Base-by-base conservation (phyloP, 2,113 vertebrate genomes). In the Micronycteris hirsuta region DNA sequence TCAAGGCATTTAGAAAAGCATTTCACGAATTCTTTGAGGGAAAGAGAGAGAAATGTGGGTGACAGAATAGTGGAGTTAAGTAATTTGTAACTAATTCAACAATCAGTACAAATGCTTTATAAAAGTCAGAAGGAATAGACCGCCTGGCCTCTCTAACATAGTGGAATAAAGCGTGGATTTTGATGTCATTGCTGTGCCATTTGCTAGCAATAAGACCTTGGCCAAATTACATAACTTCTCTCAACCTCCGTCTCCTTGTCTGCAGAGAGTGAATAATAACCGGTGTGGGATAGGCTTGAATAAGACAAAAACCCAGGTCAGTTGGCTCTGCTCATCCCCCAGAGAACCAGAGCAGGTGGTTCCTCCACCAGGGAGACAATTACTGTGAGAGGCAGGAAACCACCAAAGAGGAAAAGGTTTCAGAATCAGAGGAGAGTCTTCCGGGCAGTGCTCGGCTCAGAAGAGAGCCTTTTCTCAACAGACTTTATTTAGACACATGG, bases 351-450 rank as follows among this genome's bases (percentile, higher is more conserved):
- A 36, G 86, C 80, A 93, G 96, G 92, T 91, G 73, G 78, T 91
- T 96, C 73, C 95, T 96, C 86, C 92, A 58, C 82, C 77, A 71
- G 49, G n/a, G 80, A 95, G 41, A 90, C 76, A 93, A 93, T 87
- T 78, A 70, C 36, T 76, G 74, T 41, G 71, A 92, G 71, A 95
- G 45, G 71, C 45, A 81, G 96, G 94, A 97, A 96, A 49, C 52
- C 85, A 81, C 89, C 82, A 54, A 74, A 84, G 68, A 94, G 92
- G 95, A 95, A 93, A 95, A 90, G 77, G 33, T 28, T 89, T 94
- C 81, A 91, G 73, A 93, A 38, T 33, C 80, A 87, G 88, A 94
- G 49, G 56, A 93, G 83, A 88, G 89, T 80, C 82, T 92, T 95
- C 47, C 31, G 13, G 80, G 85, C 80, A 89, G 36, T 14, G 45